phyloP scores from a whole-genome alignment of 2,113 vertebrate species.

The Cisticola juncidis region DNA sequence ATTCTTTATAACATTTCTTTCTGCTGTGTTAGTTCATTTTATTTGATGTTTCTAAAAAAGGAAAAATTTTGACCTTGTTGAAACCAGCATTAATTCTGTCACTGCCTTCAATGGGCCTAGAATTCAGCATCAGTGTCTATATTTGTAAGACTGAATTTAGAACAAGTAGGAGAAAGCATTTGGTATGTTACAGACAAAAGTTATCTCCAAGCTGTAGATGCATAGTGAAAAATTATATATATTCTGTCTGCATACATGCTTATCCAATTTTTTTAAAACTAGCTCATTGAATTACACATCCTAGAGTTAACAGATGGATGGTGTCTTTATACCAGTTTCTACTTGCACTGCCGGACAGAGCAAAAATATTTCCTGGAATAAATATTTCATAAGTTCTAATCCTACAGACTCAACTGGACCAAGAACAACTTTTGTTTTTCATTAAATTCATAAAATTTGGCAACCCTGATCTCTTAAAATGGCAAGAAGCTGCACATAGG shows the following conservation, averaged over 20 bases:
- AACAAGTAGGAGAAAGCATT: conserved; percentile 53
- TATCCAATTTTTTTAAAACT: neutral
- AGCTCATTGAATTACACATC: neutral
- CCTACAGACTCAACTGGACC: neutral
- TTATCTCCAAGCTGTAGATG: neutral
- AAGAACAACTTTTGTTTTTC: neutral
- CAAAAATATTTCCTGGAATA: neutral
- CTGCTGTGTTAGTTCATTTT: neutral
- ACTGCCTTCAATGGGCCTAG: neutral
- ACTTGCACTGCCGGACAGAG: neutral
- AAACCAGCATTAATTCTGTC: conserved; percentile 14
- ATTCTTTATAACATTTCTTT: neutral
- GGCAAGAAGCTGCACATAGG: neutral
- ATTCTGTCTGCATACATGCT: neutral
- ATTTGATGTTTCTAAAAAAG: neutral
- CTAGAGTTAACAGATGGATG: neutral
- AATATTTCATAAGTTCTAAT: neutral
- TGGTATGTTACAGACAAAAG: conserved; percentile 25
- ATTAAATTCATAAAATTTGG: neutral
- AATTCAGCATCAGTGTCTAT: neutral
- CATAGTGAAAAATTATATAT: neutral
- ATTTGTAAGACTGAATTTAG: conserved; percentile 49
- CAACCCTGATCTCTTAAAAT: neutral
- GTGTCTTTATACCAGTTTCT: neutral
- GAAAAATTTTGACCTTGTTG: neutral